phyloP scores from a whole-genome alignment of 2,113 vertebrate species.

The Mellivora capensis region DNA sequence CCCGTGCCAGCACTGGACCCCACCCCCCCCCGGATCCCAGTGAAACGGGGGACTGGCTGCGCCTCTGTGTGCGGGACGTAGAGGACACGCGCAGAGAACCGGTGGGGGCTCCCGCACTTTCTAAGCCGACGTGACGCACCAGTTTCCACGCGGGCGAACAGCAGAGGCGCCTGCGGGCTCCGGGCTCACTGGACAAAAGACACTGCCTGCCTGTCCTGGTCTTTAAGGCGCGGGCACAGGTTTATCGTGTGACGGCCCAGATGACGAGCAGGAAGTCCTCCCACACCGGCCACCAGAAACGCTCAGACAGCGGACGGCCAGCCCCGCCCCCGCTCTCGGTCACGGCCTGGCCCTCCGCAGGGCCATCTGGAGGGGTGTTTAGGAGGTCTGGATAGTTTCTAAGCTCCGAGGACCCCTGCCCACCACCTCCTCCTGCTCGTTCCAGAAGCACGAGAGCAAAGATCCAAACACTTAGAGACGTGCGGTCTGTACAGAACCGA shows the following conservation, averaged over 20 bases:
- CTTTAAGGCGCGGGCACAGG: not conserved
- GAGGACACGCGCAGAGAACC: not conserved
- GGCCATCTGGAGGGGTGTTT: not conserved
- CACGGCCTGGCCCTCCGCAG: fast-evolving
- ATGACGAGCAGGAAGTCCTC: not conserved
- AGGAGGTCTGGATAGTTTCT: not conserved
- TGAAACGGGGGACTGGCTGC: not conserved
- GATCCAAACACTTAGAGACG: fast-evolving
- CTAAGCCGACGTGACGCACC: not conserved
- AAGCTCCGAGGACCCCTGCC: too few species aligned
- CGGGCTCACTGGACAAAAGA: not conserved
- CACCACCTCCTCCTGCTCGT: too few species aligned
- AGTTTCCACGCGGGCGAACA: not conserved
- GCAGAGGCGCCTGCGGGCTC: not conserved
- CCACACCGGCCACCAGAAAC: too few species aligned
- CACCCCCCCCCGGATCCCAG: not conserved
- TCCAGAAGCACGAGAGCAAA: not conserved
- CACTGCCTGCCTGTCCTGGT: not conserved
- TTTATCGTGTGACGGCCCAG: not conserved
- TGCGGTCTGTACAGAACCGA: not conserved
- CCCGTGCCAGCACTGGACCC: too few species aligned
- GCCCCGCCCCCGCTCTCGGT: not conserved
- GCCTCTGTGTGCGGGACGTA: not conserved
- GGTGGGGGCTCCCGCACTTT: not conserved
- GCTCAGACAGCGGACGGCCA: too few species aligned